Conservation (phyloP, 2,797 vertebrate species). For the Rachycentron canadum region DNA sequence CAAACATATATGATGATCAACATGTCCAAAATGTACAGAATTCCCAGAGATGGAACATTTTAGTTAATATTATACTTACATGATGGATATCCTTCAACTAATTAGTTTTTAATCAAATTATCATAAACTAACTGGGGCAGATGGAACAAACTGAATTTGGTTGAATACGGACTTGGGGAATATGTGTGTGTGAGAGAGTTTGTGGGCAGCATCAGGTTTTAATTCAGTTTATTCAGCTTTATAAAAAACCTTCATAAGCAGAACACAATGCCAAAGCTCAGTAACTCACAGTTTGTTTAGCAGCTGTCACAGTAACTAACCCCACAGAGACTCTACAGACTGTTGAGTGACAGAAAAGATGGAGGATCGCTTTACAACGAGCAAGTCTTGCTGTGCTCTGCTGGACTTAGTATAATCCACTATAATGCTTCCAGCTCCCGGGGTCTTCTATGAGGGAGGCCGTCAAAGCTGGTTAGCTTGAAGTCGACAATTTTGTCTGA, state of each 20-base stretch:
- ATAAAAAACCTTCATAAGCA: background rate
- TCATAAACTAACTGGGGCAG: background rate
- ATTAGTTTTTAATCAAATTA: too few species aligned
- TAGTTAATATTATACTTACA: background rate
- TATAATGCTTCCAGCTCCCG: constrained; percentile 49
- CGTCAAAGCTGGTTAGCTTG: constrained; percentile 54
- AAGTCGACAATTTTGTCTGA: constrained; percentile 47
- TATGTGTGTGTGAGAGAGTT: background rate
- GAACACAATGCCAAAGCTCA: background rate
- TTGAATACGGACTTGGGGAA: too few species aligned
- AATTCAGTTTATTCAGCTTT: background rate
- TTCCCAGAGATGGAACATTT: background rate
- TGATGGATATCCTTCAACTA: too few species aligned
- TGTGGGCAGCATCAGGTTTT: background rate
- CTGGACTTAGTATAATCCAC: constrained; percentile 67
- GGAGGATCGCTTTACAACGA: constrained; percentile 43
- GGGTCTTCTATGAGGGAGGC: constrained; percentile 43
- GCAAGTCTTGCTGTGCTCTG: constrained; percentile 54
- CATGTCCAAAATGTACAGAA: background rate
- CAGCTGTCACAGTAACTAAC: constrained; percentile 37
- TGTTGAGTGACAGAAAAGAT: constrained; percentile 46
- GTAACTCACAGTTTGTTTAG: constrained; percentile 2
- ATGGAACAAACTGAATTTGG: background rate
- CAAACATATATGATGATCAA: background rate
- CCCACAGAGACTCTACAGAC: constrained; percentile 15